Base-by-base conservation (phyloP, 2,797 vertebrate species). In the Ctenochaetus hawaiiensis region DNA sequence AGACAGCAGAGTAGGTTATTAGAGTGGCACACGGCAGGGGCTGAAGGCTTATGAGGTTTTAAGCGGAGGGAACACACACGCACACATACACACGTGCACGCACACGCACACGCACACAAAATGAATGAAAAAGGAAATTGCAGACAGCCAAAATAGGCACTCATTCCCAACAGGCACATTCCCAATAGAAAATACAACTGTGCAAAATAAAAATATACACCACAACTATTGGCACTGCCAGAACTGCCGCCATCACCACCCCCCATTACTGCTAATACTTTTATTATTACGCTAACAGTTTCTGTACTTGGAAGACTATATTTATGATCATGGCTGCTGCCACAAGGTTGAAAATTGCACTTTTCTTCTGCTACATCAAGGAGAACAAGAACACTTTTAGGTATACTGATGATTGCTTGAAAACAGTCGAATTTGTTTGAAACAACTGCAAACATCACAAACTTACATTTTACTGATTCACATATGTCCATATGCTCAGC, bases 1-100 rank as follows among this genome's bases (percentile, higher is more conserved):
- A 93, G 91, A 84, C 88, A 91, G 91, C 84, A 39, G 83, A 90
- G 88, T 47, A 80, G 85, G 83, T 89, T 91, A 90, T 92, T 91
- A 91, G 82, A 86, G 87, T 84, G 83, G 68, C 77, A 77, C 85
- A 57, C 67, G 66, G 82, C 72, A 51, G 82, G 66, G 57, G 79
- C 81, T 84, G 81, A 70, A 69, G 81, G 77, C 85, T 89, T 82
- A 85, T 64, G 77, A 65, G 84, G 78, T 76, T 86, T 90, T 80
- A 82, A 84, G 65, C 56, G 22, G 78, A 67, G 70, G 75, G 62
- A 69, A 39, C 72, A 57, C 23, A 7, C 71, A 77, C 62, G 12
- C 67, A 78, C 54, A 22, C 13, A 44, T 47, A 43, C 66, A 69
- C 71, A 52, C 53, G 47, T 68, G 26, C 61, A 61, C 57, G 41